A percentile compares a stretch with the other conserved stretches of the same genome.
Evolutionary conservation across 2,113 vertebrate genomes (phyloP).

Genomic region (Rhinolophus ferrumequinum): DNA sequence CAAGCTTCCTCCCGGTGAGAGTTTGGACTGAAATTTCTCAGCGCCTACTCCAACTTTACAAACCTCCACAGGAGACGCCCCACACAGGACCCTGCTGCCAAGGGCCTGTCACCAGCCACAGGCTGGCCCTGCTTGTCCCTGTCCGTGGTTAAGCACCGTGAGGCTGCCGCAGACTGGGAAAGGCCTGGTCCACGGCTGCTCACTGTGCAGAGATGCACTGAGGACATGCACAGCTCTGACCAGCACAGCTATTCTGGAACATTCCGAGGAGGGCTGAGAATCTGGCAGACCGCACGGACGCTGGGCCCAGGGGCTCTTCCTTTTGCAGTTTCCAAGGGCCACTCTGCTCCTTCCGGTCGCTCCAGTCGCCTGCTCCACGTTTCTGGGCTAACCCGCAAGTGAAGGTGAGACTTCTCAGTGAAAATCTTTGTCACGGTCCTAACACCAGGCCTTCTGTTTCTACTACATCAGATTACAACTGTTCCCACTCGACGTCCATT

Average conservation of each 20-base stretch:
- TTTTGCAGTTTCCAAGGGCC: not conserved
- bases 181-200: not conserved
- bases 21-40: not conserved
- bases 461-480: not conserved
- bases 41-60: conserved; percentile 30
- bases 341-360: not conserved
- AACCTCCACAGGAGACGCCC: not conserved
- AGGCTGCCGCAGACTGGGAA: not conserved
- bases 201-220: not conserved
- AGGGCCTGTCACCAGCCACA: not conserved
- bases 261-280: not conserved
- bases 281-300: not conserved
- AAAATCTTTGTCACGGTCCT: fast-evolving
- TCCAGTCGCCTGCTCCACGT: not conserved
- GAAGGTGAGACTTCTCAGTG: not conserved
- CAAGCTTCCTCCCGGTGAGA: conserved; percentile 35
- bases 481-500: not conserved
- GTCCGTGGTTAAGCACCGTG: not conserved
- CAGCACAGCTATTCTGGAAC: not conserved
- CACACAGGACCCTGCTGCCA: not conserved
- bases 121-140: not conserved
- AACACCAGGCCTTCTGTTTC: not conserved
- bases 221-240: not conserved
- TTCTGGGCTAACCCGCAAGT: not conserved
- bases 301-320: not conserved